Evolutionary conservation across 2,888 invertebrate species (phyloP), one percentile per base, ranked within the genome.

Genomic region (Carabus problematicus): DNA sequence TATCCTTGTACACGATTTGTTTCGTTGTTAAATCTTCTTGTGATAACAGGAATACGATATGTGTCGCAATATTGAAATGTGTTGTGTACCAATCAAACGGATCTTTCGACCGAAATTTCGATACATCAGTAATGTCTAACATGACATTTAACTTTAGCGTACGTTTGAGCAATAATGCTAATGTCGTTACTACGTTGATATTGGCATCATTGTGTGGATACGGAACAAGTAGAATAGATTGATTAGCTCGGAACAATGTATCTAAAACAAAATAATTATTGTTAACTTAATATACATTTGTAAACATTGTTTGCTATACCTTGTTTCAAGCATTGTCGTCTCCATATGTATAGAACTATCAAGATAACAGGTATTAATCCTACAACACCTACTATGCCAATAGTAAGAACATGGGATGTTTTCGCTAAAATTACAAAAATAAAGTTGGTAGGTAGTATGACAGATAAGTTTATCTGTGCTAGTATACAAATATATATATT

Each of bases 341-440:
- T 52, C 64, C 64, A 54, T 43, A 64, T 54, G 19, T 64, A 64
- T 7, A 64, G 3, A 43, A 54, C 54, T 8, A 66, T 58, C 14
- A 66, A 19, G 39, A 66, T 54, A 42, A 56, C 29, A 11, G 64
- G 56, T 1, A 66, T 56, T 58, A 66, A 66, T 6, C 43, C 12
- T 43, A 58, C 12, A 16, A 66, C 58, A 1, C 64, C 58, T 1
- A 66, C 64, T 43, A 66, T 66, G n/a, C 64, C 64, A 64, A 64
- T 64, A 6, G 54, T 52, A 18, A 52, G 19, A 18, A 52, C 52
- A 14, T 9, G 9, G 18, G 52, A 52, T 9, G 16, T 52, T 14
- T 52, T 52, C 1, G 52, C 52, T 52, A 7, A 45, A 45, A 45
- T 2, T 14, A 45, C 3, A 45, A 52, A 18, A 1, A 52, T n/a